These are phyloP conservation scores for Bucorvus abyssinicus DNA, from an alignment of 2,797 vertebrate genomes.

Conservation along the genomic window DNA sequence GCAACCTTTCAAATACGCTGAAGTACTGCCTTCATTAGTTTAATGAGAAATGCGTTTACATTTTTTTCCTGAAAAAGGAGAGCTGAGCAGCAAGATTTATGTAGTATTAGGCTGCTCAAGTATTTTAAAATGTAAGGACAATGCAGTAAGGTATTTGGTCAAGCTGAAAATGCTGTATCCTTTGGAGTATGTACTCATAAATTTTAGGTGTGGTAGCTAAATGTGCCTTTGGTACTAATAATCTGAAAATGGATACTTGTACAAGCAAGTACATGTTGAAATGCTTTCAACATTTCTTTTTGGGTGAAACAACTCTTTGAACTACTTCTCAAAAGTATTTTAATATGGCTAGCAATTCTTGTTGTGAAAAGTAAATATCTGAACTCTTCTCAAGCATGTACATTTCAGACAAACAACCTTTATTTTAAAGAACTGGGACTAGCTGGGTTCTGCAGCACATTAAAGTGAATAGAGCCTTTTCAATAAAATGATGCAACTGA, in stretches of 20 bases:
- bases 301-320: background rate
- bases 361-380: background rate
- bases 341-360: background rate
- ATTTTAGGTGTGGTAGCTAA: background rate
- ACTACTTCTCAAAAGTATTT: background rate
- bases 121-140: background rate
- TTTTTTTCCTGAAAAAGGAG: background rate
- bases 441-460: background rate
- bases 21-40: background rate
- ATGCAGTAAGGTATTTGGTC: background rate
- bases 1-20: background rate
- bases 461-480: background rate
- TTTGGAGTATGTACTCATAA: background rate
- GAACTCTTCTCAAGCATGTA: background rate
- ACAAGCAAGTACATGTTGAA: too few relatives aligned
- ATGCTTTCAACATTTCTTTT: background rate
- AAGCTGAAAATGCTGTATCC: fast-evolving
- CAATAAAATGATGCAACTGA: background rate
- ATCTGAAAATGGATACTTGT: background rate
- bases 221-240: background rate
- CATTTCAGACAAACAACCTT: background rate
- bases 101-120: background rate
- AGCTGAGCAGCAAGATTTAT: background rate
- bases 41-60: background rate
- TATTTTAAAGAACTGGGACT: background rate